Percentiles rank a stretch among this genome's conserved stretches.
Evolutionary conservation across 2,888 invertebrate species (phyloP).

Genomic region (Drosophila suboccidentalis): DNA sequence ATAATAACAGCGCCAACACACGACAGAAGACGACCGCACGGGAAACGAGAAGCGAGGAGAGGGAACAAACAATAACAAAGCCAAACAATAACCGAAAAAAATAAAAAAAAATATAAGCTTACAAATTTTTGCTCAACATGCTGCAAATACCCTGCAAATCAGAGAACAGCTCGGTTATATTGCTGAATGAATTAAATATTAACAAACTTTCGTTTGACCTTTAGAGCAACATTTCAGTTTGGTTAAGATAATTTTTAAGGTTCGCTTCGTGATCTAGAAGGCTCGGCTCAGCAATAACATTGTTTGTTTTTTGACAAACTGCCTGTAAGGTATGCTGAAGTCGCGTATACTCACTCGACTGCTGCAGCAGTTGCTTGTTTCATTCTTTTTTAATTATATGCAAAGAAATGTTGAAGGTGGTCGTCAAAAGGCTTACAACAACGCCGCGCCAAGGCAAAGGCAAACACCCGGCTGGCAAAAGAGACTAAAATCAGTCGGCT

Average conservation of each 20-base stretch:
- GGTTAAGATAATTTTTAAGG: too few species aligned
- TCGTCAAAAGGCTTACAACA: conserved; percentile 72
- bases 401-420: conserved; percentile 70
- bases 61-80: conserved; percentile 50
- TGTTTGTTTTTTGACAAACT: neutral
- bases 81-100: conserved; percentile 60
- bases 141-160: conserved; percentile 37
- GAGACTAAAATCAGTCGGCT: conserved; percentile 69
- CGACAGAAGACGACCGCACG: conserved; percentile 8
- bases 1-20: conserved; percentile 48
- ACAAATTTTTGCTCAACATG: conserved; percentile 43
- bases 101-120: conserved; percentile 30
- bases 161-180: neutral
- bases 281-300: too few species aligned
- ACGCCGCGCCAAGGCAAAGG: conserved; percentile 28
- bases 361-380: conserved; percentile 17
- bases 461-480: conserved; percentile 53
- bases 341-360: conserved; percentile 4
- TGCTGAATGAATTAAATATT: too few species aligned
- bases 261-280: too few species aligned
- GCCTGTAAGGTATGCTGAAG: conserved; percentile 1
- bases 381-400: conserved; percentile 74
- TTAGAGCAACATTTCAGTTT: too few species aligned
- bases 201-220: too few species aligned
- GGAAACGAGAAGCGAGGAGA: neutral